These are phyloP conservation scores for Aphidius colemani DNA, from an alignment of 2,888 invertebrate species.

Conservation along the genomic window DNA sequence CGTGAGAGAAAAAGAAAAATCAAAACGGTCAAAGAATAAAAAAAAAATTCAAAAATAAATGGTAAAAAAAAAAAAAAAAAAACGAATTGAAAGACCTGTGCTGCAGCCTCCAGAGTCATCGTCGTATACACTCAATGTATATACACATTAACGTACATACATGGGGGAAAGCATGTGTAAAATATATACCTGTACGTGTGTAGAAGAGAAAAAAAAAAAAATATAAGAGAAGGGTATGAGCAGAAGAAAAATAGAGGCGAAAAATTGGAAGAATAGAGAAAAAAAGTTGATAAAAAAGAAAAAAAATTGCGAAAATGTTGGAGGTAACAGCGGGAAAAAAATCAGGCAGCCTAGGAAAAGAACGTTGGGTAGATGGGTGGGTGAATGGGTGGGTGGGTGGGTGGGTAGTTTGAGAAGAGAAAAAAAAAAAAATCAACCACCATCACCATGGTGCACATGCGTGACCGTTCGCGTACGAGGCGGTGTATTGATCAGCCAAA, in stretches of 20 bases:
- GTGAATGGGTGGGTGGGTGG: constrained; percentile 12
- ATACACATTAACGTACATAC: no score
- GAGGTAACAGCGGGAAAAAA: constrained; percentile 37
- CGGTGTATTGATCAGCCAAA: constrained; percentile 61
- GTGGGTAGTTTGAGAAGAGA: constrained; percentile 17
- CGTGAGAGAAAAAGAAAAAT: constrained; percentile 32
- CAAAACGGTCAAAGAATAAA: constrained; percentile 28
- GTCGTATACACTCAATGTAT: no score
- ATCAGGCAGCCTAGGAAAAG: constrained; percentile 38
- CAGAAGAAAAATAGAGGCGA: constrained; percentile 17
- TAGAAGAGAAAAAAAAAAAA: not conserved
- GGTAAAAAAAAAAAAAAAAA: constrained; percentile 22
- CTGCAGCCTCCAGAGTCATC: no score
- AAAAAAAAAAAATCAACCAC: not conserved
- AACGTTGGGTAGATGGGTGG: no score
- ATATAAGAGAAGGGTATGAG: constrained; percentile 9
- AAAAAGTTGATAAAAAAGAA: constrained; percentile 38
- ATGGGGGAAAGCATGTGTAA: no score
- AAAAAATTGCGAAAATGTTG: constrained; percentile 48
- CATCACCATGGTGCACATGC: constrained; percentile 50
- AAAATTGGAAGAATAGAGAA: not conserved
- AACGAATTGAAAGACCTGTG: no score
- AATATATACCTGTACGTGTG: no score
- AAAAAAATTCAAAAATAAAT: constrained; percentile 19
- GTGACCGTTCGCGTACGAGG: constrained; percentile 60